Percentiles rank a stretch among this genome's conserved stretches.
Conservation (phyloP, 2,888 invertebrate genomes). For the Drosophila maculinotata region DNA sequence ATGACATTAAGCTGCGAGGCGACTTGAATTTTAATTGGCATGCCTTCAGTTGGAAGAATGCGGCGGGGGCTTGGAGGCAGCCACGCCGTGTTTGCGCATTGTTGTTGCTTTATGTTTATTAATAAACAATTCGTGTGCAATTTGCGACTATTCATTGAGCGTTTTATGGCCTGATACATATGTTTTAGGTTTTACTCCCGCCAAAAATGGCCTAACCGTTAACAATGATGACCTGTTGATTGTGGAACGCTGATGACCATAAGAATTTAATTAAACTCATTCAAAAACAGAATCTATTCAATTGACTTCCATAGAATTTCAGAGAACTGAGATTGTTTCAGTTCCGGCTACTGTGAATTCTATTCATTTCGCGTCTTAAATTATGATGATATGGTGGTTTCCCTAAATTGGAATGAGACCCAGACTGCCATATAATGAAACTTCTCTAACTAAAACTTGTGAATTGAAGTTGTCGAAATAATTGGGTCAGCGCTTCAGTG, state of each 20-base stretch:
- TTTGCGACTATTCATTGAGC: slow-evolving; percentile 63
- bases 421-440: too few relatives aligned
- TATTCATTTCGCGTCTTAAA: too few relatives aligned
- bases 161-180: slow-evolving; percentile 60
- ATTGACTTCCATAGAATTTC: background rate
- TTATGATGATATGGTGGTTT: background rate
- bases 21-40: slow-evolving; percentile 78
- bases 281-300: slow-evolving; percentile 16
- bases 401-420: background rate
- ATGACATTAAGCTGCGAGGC: slow-evolving; percentile 79
- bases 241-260: slow-evolving; percentile 27
- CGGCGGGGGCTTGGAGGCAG: background rate
- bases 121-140: slow-evolving; percentile 72
- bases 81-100: slow-evolving; percentile 42
- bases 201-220: slow-evolving; percentile 50
- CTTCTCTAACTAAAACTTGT: background rate
- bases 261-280: slow-evolving; percentile 44
- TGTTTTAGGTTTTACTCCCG: slow-evolving; percentile 32
- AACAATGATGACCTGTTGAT: slow-evolving; percentile 56
- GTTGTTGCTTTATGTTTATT: slow-evolving; percentile 66
- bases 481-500: background rate
- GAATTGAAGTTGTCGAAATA: background rate
- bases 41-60: slow-evolving; percentile 39
- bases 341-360: background rate
- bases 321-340: background rate